Evolutionary conservation across 2,113 vertebrate species (phyloP), one percentile per base, ranked within the genome.

Genomic region (Paratilapia polleni): DNA sequence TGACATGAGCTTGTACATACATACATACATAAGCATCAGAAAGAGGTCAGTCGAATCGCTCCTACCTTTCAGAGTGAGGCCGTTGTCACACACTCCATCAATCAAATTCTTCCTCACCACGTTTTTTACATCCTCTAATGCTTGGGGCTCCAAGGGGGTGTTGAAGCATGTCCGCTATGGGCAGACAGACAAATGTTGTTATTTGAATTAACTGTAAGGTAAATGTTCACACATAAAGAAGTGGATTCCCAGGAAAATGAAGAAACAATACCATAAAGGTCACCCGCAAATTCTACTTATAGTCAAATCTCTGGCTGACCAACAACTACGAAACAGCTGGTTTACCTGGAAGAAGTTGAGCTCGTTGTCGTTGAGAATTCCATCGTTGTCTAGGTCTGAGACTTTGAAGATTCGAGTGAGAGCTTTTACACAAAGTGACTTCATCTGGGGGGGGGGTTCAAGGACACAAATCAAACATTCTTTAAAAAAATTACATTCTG

Each of bases 291-390:
- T 68, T 66, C 13, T 24, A 43, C 49, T 70, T 70, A n/a, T 34
- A 34, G 34, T 34, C 6, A 6, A 34, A 15, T 49, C 17, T 43
- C 14, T 49, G 24, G n/a, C n/a, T 26, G 49, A 56, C 15, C 31
- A 41, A 6, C 14, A 49, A 28, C 9, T 12, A 34, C 34, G 6
- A 34, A 31, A 17, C 31, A 10, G 54, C 1, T 24, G 22, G 52
- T 75, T 89, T 87, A 99, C 98, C 97, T 99, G 98, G 89, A 99
- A 99, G 94, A 98, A 98, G 95, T 98, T 98, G 86, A 99, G 98
- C 89, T 99, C 98, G 7, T 95, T 95, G 91, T 99, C 98, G 10
- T 97, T 99, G 34, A 99, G 97, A 66, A 97, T 97, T 6, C 98
- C 98, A 38, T 99, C 98, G 5, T 99, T 99, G 93, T 99, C 98